Conservation (phyloP, 2,797 vertebrate species). For the Poeciliopsis gracilis region DNA sequence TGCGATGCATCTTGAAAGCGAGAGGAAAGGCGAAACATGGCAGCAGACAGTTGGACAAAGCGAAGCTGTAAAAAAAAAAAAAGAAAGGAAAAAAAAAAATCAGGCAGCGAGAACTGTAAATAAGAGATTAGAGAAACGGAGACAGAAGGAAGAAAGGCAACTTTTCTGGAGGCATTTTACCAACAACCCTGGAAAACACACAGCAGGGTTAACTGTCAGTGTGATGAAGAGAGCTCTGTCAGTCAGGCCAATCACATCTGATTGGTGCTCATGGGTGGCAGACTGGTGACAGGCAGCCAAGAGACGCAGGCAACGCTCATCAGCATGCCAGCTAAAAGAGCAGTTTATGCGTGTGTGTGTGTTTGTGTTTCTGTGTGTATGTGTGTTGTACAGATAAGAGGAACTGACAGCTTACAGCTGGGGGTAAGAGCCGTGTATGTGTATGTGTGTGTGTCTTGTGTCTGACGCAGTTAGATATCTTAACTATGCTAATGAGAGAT, state of each 20-base stretch:
- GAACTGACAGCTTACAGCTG: slow-evolving; percentile 83
- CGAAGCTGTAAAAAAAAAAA: slow-evolving; percentile 11
- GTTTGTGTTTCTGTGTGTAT: slow-evolving; percentile 40
- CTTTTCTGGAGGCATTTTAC: slow-evolving; percentile 71
- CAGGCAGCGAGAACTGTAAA: slow-evolving; percentile 51
- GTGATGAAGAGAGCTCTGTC: slow-evolving; percentile 79
- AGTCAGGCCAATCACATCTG: slow-evolving; percentile 82
- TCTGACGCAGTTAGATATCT: slow-evolving; percentile 83
- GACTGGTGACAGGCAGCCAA: slow-evolving; percentile 82
- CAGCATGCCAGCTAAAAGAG: slow-evolving; percentile 82
- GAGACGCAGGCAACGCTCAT: slow-evolving; percentile 80
- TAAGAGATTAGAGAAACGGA: slow-evolving; percentile 61
- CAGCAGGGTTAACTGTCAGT: slow-evolving; percentile 79
- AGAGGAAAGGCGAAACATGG: slow-evolving; percentile 40
- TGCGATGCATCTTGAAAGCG: slow-evolving; percentile 60
- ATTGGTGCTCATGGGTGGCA: slow-evolving; percentile 82
- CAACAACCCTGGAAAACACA: slow-evolving; percentile 67
- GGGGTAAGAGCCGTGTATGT: slow-evolving; percentile 71
- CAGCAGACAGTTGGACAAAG: slow-evolving; percentile 58
- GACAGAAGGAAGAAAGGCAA: slow-evolving; percentile 55
- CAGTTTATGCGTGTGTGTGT: slow-evolving; percentile 65
- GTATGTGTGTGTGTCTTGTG: slow-evolving; percentile 59
- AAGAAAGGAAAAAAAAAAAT: slow-evolving; percentile 5
- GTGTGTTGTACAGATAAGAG: slow-evolving; percentile 78
- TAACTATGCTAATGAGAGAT: slow-evolving; percentile 83